Evolutionary conservation across 2,113 vertebrate genomes (phyloP), one percentile per base, ranked within the genome.

Genomic region (Hippocampus abdominalis): DNA sequence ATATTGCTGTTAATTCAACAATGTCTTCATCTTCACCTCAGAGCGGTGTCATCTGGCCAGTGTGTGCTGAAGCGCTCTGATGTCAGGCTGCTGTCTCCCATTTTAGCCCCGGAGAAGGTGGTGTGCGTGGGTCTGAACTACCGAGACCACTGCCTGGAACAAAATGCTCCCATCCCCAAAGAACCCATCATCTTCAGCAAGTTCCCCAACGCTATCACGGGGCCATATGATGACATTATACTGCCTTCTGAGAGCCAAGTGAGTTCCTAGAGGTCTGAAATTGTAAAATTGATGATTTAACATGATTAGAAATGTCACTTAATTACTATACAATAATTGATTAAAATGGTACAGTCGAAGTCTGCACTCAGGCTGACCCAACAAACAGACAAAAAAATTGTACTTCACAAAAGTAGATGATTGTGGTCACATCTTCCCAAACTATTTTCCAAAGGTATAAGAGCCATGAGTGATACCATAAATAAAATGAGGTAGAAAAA

Each of bases 101-200:
- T 99, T 39, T 91, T 87, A 0, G 86, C 89, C 63, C 96, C 97
- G 0, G 91, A 96, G 78, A 99, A 99, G 81, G 91, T 98, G 73
- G 92, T 98, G 54, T 97, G 96, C 7, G 94, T 98, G 75, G 96
- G 96, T 18, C 91, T 98, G 93, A 98, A 99, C 87, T 98, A 98
- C 59, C 89, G 66, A 0, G 95, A 98, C 86, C 97, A 98, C 89
- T 98, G 97, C 81, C 82, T 83, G 83, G 97, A 99, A 87, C 96
- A 96, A 91, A 93, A 91, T 0, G 91, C 85, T 8, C 90, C 85
- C 0, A 88, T 96, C 69, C 97, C 97, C 11, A 84, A 71, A 64
- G 93, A 98, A 21, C 97, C 97, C 1, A 87, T 98, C 86, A 96
- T 99, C 88, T 99, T 99, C 90, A 98, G 88, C 95, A 99, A 99